Evolutionary conservation across 2,888 invertebrate species (phyloP).

Genomic region (Odontocolon sp.): DNA sequence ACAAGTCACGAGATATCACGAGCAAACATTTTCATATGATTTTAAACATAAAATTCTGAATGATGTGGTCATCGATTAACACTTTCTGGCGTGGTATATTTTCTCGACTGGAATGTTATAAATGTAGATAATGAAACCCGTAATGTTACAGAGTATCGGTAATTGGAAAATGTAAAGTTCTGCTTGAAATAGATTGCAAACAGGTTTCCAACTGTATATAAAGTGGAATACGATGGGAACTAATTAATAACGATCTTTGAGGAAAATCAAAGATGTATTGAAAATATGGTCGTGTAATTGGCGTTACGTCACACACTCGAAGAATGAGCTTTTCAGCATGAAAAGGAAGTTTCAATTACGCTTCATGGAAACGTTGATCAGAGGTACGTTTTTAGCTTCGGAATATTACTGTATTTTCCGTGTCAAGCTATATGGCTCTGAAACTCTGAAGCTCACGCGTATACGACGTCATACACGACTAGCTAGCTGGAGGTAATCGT

Average conservation of each 20-base stretch:
- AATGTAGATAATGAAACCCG: too few species aligned
- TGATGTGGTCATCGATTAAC: too few species aligned
- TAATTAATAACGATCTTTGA: background rate
- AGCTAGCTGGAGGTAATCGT: conserved; percentile 47
- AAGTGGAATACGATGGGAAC: too few species aligned
- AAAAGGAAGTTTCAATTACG: conserved; percentile 22
- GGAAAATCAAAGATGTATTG: background rate
- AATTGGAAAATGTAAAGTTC: background rate
- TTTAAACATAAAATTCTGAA: too few species aligned
- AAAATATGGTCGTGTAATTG: background rate
- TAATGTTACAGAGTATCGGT: background rate
- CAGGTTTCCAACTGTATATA: too few species aligned
- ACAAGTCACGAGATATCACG: too few species aligned
- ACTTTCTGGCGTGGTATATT: too few species aligned
- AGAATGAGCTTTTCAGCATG: background rate
- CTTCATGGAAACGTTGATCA: background rate
- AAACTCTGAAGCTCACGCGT: background rate
- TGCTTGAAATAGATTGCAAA: too few species aligned
- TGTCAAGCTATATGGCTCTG: background rate
- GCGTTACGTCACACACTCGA: background rate
- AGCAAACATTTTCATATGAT: too few species aligned
- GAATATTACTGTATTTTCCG: background rate
- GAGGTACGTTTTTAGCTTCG: conserved; percentile 22
- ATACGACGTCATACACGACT: background rate
- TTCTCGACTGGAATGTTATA: too few species aligned